phyloP scores from a whole-genome alignment of 2,888 invertebrate genomes.

The Eulithis prunata region DNA sequence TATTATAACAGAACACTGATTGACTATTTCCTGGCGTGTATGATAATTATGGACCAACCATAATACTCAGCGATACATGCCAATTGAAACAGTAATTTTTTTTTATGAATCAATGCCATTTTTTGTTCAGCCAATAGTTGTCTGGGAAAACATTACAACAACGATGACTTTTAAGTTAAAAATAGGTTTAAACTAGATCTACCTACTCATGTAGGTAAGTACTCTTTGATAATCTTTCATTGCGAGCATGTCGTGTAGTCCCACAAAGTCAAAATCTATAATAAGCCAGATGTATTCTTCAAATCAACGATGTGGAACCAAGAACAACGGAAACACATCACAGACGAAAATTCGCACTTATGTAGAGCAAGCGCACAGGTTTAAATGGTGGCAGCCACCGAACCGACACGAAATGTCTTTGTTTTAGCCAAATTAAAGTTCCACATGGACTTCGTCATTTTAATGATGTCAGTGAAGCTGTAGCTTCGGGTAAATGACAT shows the following conservation, averaged over 20 bases:
- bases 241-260: too few relatives aligned
- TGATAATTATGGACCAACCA: slow-evolving; percentile 52
- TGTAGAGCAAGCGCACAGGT: slow-evolving; percentile 45
- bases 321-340: slow-evolving; percentile 46
- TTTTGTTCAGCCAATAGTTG: slow-evolving; percentile 42
- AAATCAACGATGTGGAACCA: slow-evolving; percentile 73
- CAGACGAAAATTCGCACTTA: slow-evolving; percentile 62
- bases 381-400: slow-evolving; percentile 54
- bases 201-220: too few relatives aligned
- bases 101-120: slow-evolving; percentile 51
- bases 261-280: slow-evolving; percentile 1
- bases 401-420: slow-evolving; percentile 58
- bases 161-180: slow-evolving; percentile 21
- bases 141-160: slow-evolving; percentile 43
- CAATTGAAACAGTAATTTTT: slow-evolving; percentile 53
- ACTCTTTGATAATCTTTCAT: too few relatives aligned
- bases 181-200: too few relatives aligned
- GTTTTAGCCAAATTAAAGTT: slow-evolving; percentile 50
- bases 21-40: slow-evolving; percentile 60
- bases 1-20: slow-evolving; percentile 63
- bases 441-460: slow-evolving; percentile 44
- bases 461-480: slow-evolving; percentile 40
- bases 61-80: slow-evolving; percentile 54
- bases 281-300: slow-evolving; percentile 53
- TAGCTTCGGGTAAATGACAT: slow-evolving; percentile 40